Conservation (phyloP, 2,797 vertebrate species). For the Rhyacichthys aspro region DNA sequence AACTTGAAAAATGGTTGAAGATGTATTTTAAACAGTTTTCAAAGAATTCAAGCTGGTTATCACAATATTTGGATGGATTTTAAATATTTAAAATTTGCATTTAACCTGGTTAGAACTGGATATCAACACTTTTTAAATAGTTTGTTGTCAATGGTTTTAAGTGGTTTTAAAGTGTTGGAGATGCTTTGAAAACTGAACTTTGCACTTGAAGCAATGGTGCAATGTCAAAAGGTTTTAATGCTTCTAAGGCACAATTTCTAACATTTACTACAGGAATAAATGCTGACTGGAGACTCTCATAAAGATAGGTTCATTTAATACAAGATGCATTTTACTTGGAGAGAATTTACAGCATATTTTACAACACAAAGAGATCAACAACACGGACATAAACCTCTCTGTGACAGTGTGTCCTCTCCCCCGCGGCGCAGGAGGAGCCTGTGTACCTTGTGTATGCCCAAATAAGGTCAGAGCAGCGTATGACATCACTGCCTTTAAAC, state of each 20-base stretch:
- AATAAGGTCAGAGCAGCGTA: conserved; percentile 47
- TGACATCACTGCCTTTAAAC: conserved; percentile 40
- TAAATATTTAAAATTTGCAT: no score
- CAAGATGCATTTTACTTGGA: neutral
- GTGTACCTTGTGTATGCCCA: conserved; percentile 19
- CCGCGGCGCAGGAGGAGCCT: conserved; percentile 42
- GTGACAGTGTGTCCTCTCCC: conserved; percentile 24
- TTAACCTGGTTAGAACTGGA: no score
- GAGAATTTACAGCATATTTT: neutral
- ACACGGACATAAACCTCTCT: neutral
- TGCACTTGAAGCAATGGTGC: neutral
- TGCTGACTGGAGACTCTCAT: neutral
- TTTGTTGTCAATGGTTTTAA: no score
- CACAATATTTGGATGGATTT: no score
- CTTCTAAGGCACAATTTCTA: neutral
- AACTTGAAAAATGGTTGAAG: no score
- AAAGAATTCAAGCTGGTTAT: no score
- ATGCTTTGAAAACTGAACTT: no score
- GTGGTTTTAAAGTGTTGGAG: no score
- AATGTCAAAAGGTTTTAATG: neutral
- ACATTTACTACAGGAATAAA: neutral
- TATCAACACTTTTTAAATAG: no score
- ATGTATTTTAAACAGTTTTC: no score
- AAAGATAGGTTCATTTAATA: neutral
- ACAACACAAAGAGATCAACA: conserved; percentile 14